phyloP scores from a whole-genome alignment of 2,797 vertebrate genomes.

The Lagorchestes hirsutus region DNA sequence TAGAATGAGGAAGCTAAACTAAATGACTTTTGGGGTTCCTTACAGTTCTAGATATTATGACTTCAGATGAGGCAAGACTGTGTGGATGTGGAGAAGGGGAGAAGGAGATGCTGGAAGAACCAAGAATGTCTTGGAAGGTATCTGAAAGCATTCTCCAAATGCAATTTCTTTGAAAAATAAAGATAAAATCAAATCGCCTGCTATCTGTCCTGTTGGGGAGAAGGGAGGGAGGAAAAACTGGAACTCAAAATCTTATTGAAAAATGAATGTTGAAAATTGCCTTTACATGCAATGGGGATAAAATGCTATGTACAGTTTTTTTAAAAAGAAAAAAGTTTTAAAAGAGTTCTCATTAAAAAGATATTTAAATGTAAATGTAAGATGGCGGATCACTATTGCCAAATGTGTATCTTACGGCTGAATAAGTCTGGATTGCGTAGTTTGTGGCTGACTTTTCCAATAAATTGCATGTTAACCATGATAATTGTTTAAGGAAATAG shows the following conservation, averaged over 20 bases:
- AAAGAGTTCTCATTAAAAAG: slow-evolving; percentile 78
- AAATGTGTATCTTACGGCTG: slow-evolving; percentile 38
- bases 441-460: slow-evolving; percentile 71
- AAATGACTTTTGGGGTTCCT: neutral
- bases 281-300: neutral
- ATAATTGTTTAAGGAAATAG: slow-evolving; percentile 51
- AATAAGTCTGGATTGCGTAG: slow-evolving; percentile 64
- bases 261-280: neutral
- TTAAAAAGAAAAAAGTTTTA: neutral
- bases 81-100: neutral
- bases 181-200: slow-evolving; percentile 74
- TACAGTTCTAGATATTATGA: slow-evolving; percentile 3
- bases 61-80: slow-evolving; percentile 31
- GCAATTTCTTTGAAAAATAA: slow-evolving; percentile 72
- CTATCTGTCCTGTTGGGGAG: neutral
- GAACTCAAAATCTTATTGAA: neutral
- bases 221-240: neutral
- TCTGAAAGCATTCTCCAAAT: slow-evolving; percentile 52
- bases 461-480: slow-evolving; percentile 17
- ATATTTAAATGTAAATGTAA: slow-evolving; percentile 66
- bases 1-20: neutral
- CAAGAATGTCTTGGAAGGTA: slow-evolving; percentile 65
- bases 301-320: neutral
- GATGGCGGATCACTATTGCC: slow-evolving; percentile 73
- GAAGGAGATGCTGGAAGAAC: slow-evolving; percentile 59